Base-by-base conservation (phyloP, 2,797 vertebrate species). In the Cyprinella venusta region DNA sequence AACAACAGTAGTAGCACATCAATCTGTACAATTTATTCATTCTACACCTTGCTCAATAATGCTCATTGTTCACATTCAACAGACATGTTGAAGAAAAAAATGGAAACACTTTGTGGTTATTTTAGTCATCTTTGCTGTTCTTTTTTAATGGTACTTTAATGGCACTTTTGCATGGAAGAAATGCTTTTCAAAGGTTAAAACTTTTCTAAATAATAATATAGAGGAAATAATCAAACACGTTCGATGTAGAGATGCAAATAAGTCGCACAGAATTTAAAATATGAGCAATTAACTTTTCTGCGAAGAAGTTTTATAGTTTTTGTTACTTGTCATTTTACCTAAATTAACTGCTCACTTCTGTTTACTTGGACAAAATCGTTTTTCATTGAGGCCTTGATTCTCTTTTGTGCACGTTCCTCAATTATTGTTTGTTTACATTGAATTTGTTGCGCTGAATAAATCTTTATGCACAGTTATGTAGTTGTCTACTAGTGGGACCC, bases 351-450 rank as follows among this genome's bases (percentile, higher is more conserved):
- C 54, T 5, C 19, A 38, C 26, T 67, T 69, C 42, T 45, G 67
- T 48, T 61, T 48, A 12, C 75, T 63, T 30, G 40, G 24, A 77
- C 59, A 63, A 76, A 61, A 63, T 19, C 5, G 0, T 18, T 72
- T 63, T 72, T 45, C 26, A 63, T 9, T n/a, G 33, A 19, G n/a
- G 26, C 18, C 26, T 63, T 81, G 74, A 5, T 74, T 50, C 21
- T 81, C 24, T 36, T 74, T 81, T 63, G 13, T 24, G 2, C 12
- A 13, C 16, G 13, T 33, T 38, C 30, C 38, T 48, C 24, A 59
- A 48, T 71, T 80, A 8, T 30, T 30, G 74, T 80, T 71, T 48
- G 68, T 61, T 71, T 48, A 70, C 38, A 70, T 10, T 36, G 18
- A 64, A 71, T 15, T 4, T 38, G 9, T 50, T 64, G 38, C 2